Evolutionary conservation across 2,888 invertebrate species (phyloP).

Genomic region (Pseudococcus longispinus): DNA sequence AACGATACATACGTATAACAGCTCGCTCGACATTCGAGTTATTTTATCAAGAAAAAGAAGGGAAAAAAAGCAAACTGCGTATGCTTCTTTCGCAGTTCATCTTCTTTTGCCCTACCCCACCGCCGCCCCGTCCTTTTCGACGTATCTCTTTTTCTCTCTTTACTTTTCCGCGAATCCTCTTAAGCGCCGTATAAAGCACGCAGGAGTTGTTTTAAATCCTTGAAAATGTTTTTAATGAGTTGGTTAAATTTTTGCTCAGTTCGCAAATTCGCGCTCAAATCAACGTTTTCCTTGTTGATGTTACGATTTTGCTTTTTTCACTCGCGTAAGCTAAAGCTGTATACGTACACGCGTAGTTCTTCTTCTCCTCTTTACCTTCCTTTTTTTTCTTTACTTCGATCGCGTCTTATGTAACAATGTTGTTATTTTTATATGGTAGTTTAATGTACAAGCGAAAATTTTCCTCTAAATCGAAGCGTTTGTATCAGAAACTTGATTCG

Average conservation of each 20-base stretch:
- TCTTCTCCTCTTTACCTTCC: background rate
- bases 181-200: conserved; percentile 10
- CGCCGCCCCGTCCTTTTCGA: background rate
- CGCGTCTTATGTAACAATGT: background rate
- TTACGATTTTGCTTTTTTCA: background rate
- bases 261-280: conserved; percentile 13
- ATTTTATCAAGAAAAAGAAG: background rate
- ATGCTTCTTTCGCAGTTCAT: background rate
- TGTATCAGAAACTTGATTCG: too few species aligned
- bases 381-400: background rate
- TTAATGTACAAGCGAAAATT: background rate
- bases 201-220: conserved; percentile 25
- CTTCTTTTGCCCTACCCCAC: background rate
- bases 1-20: background rate
- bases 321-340: background rate
- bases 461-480: background rate
- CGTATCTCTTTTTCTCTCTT: background rate
- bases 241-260: conserved; percentile 27
- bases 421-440: background rate
- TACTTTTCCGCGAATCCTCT: background rate
- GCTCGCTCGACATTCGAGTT: background rate
- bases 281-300: conserved; percentile 17
- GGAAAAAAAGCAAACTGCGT: background rate
- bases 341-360: background rate
- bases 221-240: conserved; percentile 19